Evolutionary conservation across 2,888 invertebrate species (phyloP).

Genomic region (Eupithecia subumbrata): DNA sequence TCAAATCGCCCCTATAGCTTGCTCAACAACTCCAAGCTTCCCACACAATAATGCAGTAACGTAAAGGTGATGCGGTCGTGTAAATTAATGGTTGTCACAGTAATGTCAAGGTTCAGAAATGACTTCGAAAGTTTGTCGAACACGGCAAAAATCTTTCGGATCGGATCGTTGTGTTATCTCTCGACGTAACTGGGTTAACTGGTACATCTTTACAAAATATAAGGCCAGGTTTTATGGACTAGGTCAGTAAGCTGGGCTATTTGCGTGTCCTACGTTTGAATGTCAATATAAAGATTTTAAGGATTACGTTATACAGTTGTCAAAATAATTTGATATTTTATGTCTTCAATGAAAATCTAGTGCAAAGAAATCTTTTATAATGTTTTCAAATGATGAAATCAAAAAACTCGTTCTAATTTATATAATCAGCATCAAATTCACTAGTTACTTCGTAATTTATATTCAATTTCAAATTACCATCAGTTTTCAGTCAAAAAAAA

Average conservation of each 20-base stretch:
- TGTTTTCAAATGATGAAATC: background rate
- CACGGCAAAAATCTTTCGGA: constrained; percentile 14
- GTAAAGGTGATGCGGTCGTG: constrained; percentile 15
- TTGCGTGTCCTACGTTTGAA: background rate
- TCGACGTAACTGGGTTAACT: constrained; percentile 12
- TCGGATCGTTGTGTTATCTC: background rate
- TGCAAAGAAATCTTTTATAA: background rate
- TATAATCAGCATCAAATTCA: no score
- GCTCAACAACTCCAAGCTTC: constrained; percentile 11
- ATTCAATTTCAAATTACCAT: no score
- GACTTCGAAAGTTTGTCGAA: constrained; percentile 29
- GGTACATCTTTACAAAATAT: constrained; percentile 15
- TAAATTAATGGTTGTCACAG: constrained; percentile 32
- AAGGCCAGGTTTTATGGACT: constrained; percentile 7
- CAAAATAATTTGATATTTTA: background rate
- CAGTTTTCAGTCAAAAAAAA: no score
- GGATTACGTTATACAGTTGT: background rate
- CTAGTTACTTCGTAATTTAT: no score
- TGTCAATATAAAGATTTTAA: constrained; percentile 1
- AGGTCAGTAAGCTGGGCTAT: constrained; percentile 5
- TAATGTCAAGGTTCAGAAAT: constrained; percentile 35
- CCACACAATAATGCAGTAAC: constrained; percentile 18
- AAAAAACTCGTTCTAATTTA: no score
- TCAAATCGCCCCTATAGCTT: background rate
- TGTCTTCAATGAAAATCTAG: background rate